Evolutionary conservation across 1,140 invertebrate species (phyloP).

Genomic region (Philotrypesis tridentata): DNA sequence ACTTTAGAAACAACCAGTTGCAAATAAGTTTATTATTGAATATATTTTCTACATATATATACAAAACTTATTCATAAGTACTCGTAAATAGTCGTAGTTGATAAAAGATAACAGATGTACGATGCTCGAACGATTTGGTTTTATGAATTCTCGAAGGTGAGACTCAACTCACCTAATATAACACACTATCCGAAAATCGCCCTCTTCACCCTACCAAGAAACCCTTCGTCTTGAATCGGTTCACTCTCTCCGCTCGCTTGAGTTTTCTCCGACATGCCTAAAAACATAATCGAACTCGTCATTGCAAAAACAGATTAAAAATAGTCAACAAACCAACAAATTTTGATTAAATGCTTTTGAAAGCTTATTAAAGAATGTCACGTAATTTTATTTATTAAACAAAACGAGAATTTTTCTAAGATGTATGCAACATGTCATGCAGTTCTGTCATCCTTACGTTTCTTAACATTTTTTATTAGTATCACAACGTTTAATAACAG

Average conservation of each 20-base stretch:
- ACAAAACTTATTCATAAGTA: background rate
- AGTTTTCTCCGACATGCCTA: conserved; percentile 72
- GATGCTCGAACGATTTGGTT: background rate
- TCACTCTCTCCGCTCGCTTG: conserved; percentile 69
- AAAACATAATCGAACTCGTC: conserved; percentile 61
- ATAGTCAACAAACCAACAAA: background rate
- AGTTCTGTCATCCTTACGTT: background rate
- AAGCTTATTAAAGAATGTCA: background rate
- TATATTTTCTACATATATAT: background rate
- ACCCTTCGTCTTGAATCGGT: conserved; percentile 67
- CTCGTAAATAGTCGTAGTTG: too few species aligned
- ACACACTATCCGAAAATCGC: conserved; percentile 78
- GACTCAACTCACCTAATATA: conserved; percentile 56
- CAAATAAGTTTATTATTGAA: background rate
- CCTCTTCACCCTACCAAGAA: conserved; percentile 79
- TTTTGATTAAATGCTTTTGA: background rate
- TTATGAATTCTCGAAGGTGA: conserved; percentile 7
- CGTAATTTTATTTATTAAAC: background rate
- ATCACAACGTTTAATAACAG: conserved; percentile 29
- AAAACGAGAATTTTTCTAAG: conserved; percentile 27
- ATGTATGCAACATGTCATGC: background rate
- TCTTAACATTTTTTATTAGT: background rate
- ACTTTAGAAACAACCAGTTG: background rate
- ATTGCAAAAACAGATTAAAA: conserved; percentile 31
- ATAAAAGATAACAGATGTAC: background rate